Evolutionary conservation across 1,140 invertebrate genomes (phyloP), one percentile per base, ranked within the genome.

Genomic region (Hyphantria cunea): DNA sequence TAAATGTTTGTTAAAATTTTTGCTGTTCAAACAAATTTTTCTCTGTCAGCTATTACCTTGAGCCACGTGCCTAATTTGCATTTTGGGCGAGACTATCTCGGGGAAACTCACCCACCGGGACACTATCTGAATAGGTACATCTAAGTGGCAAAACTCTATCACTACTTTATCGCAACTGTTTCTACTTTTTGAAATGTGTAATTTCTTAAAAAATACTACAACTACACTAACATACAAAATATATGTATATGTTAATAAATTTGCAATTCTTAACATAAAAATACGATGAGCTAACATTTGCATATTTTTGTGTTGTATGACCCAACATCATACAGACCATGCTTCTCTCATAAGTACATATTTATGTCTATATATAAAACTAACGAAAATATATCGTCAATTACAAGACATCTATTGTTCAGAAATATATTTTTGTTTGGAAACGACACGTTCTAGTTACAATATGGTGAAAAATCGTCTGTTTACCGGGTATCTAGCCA

Each of bases 391-490:
- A 25, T 25, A 5, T 25, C 5, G 17, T 25, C 2, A 25, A 25
- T 25, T 3, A 25, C 17, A 25, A 25, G 17, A 25, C 17, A 3
- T 25, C 5, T 25, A 25, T 25, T 3, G 17, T 25, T 25, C 17
- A 25, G 17, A 25, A 25, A 25, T 25, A 25, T 25, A 25, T 25
- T 25, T 32, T 50, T 64, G 52, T 55, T 64, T 64, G 42, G 54
- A 25, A 47, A 42, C 44, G 13, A 37, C n/a, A 45, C 13, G 69
- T 49, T 62, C 69, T 45, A 69, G 53, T 72, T 68, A 66, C 49
- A 65, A 59, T 56, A 61, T 64, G 55, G 59, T 68, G 72, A 74
- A 66, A 67, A 70, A 70, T 74, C 50, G 54, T 55, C 41, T 70
- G 68, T 64, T 68, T 66, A 63, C 68, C 37, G 47, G 25, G 25